Conservation (phyloP, 1,140 invertebrate species). For the Drosophila orosa region DNA sequence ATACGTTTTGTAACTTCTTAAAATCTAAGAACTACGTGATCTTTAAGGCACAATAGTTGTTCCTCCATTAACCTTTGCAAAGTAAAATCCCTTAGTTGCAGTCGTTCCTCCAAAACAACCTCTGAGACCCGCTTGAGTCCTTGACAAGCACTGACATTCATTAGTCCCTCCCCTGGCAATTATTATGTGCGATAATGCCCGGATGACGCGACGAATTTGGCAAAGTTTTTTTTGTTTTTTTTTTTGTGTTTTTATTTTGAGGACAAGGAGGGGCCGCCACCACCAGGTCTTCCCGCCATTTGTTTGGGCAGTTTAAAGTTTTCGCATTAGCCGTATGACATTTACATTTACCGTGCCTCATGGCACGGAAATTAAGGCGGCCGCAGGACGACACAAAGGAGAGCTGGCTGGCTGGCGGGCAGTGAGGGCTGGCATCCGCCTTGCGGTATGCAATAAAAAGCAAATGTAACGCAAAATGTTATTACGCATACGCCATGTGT, state of each 20-base stretch:
- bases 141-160: constrained; percentile 12
- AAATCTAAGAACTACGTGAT: too few relatives aligned
- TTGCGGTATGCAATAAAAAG: constrained; percentile 82
- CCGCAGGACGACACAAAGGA: constrained; percentile 53
- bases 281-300: constrained; percentile 31
- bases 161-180: constrained; percentile 43
- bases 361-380: constrained; percentile 72
- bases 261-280: background rate
- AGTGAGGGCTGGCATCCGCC: constrained; percentile 50
- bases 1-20: too few relatives aligned
- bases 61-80: background rate
- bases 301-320: constrained; percentile 77
- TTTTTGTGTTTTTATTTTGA: background rate
- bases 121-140: background rate
- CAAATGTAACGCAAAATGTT: constrained; percentile 82
- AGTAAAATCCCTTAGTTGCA: background rate
- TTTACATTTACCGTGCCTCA: constrained; percentile 74
- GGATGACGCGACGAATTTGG: constrained; percentile 45
- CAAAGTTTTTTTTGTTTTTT: constrained; percentile 20
- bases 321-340: constrained; percentile 72
- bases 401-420: constrained; percentile 13
- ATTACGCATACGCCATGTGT: constrained; percentile 76
- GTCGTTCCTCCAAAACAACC: constrained; percentile 6
- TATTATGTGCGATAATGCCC: constrained; percentile 73
- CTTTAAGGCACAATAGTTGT: too few relatives aligned